Base-by-base conservation (phyloP, 2,888 invertebrate genomes). In the Salticus scenicus region DNA sequence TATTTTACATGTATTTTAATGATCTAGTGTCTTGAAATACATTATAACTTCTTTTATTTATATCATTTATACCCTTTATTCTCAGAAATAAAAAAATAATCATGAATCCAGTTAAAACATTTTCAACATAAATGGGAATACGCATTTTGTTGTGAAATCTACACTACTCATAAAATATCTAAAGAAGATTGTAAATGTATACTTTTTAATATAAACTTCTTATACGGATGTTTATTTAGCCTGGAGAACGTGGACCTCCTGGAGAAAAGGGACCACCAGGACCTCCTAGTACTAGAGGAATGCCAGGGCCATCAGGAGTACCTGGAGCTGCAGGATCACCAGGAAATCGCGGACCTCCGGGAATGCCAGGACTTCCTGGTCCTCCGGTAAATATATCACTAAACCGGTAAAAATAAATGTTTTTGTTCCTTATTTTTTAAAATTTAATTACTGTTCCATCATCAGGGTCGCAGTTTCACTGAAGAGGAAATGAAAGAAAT, bases 401-500 rank as follows among this genome's bases (percentile, higher is more conserved):
- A 17, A 37, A 37, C 42, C 7, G 42, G 7, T 37, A 7, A 10
- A 37, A 37, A 37, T 37, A 10, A 4, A 37, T n/a, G n/a, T 7
- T 10, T 37, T 10, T 37, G 37, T 7, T 37, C 37, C 10, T 37
- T 63, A 12, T 4, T 63, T 8, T 63, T 66, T 28, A 66, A 66
- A 2, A 28, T 1, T 30, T 30, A 28, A 30, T 66, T 14, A n/a
- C n/a, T 28, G 63, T 30, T 17, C 12, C 7, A 24, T 24, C 24
- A 24, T 57, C 24, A 87, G 87, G 92, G 93, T 8, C 92, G 93
- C 87, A 94, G 94, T 89, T 93, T 94, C 88, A 93, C 94, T 0
- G 96, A 96, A 91, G 92, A 92, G 1, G 96, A 96, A 91, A 93
- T 97, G n/a, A 93, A 95, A 88, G 96, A 96, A 88, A 95, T 97